A percentile compares a stretch with the other conserved stretches of the same genome.
Evolutionary conservation across 2,113 vertebrate genomes (phyloP).

Genomic region (Tamias sibiricus): DNA sequence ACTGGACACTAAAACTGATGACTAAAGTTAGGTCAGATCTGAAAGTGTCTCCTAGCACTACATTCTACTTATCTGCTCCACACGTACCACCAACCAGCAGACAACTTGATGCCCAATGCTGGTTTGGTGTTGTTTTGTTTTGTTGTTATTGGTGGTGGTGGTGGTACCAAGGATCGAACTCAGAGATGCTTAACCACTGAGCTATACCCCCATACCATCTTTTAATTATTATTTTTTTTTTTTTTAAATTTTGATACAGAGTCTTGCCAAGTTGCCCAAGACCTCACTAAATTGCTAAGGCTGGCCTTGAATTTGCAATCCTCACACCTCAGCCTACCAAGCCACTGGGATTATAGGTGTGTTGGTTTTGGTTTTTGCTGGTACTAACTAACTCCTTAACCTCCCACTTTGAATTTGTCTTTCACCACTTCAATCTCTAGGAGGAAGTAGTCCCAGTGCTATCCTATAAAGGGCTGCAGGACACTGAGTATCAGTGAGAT

Average conservation of each 20-base stretch:
- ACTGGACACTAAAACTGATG: background rate
- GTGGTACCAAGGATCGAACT: too few species aligned
- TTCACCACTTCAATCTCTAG: background rate
- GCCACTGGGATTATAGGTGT: too few species aligned
- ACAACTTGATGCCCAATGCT: too few species aligned
- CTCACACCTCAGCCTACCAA: too few species aligned
- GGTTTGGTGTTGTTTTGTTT: background rate
- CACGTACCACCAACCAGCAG: rapidly evolving
- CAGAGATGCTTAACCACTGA: too few species aligned
- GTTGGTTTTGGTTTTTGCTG: background rate
- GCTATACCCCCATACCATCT: too few species aligned
- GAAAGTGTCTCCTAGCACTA: background rate
- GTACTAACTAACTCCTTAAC: background rate
- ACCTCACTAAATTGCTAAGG: too few species aligned
- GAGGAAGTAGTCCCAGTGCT: background rate
- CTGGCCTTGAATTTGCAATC: too few species aligned
- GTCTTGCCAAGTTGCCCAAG: background rate
- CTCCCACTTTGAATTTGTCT: background rate
- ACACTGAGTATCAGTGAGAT: background rate
- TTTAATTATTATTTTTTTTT: too few species aligned
- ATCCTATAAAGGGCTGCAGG: background rate
- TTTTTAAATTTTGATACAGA: too few species aligned
- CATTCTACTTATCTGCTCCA: background rate
- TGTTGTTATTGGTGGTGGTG: too few species aligned
- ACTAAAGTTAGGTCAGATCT: background rate